Conservation (phyloP, 2,888 invertebrate species). For the Amblyjoppa proteus region DNA sequence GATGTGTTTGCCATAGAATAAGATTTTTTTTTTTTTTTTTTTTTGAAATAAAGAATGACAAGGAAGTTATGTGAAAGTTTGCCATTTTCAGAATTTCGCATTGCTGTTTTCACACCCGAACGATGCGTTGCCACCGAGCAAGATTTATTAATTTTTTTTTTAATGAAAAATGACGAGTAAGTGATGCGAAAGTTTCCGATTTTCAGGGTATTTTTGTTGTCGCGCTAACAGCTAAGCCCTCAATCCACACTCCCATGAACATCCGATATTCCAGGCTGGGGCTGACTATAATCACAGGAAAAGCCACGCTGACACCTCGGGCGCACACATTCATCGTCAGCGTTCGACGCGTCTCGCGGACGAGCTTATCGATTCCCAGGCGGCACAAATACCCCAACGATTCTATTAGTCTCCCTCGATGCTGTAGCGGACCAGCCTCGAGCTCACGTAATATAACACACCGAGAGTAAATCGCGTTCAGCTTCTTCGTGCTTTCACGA, state of each 20-base stretch:
- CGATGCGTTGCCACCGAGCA: too few relatives aligned
- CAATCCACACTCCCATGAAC: background rate
- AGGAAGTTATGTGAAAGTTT: too few relatives aligned
- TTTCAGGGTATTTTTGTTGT: background rate
- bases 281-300: slow-evolving; percentile 47
- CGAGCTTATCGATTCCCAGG: slow-evolving; percentile 58
- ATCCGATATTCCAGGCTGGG: slow-evolving; percentile 4
- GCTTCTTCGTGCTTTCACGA: background rate
- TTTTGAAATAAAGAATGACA: too few relatives aligned
- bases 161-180: too few relatives aligned
- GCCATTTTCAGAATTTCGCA: too few relatives aligned
- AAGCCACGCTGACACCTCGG: slow-evolving; percentile 46
- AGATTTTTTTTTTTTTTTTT: too few relatives aligned
- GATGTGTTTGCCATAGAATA: too few relatives aligned
- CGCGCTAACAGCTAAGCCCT: background rate
- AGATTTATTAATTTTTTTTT: too few relatives aligned
- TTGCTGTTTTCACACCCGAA: too few relatives aligned
- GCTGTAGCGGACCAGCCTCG: slow-evolving; percentile 22
- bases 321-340: slow-evolving; percentile 42
- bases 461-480: slow-evolving; percentile 42
- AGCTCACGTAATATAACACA: slow-evolving; percentile 57
- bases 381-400: slow-evolving; percentile 58
- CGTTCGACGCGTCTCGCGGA: slow-evolving; percentile 41
- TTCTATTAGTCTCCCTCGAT: slow-evolving; percentile 60
- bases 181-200: too few relatives aligned